phyloP scores from a whole-genome alignment of 2,113 vertebrate species.

The Parus major region DNA sequence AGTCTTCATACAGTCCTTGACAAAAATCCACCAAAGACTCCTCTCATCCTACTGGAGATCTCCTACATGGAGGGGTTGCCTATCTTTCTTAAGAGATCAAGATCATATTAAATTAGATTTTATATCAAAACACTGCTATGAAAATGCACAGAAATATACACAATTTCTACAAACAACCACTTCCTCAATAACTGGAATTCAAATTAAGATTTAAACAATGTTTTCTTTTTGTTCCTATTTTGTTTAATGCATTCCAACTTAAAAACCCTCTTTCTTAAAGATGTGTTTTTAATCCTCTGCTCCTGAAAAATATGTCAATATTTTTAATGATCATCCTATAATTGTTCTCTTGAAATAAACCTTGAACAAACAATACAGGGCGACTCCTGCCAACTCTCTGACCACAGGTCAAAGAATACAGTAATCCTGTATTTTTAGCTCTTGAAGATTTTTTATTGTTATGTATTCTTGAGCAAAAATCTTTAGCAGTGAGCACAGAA shows the following conservation, averaged over 20 bases:
- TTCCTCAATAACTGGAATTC: not conserved
- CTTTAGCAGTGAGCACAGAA: not conserved
- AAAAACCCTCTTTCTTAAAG: not conserved
- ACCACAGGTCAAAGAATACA: constrained; percentile 41
- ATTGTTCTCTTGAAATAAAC: constrained; percentile 62
- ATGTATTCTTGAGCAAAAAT: not conserved
- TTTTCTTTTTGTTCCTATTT: not conserved
- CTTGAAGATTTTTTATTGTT: constrained; percentile 31
- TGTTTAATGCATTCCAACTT: not conserved
- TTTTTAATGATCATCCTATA: constrained; percentile 63
- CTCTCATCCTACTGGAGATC: not conserved
- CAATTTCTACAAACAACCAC: not conserved
- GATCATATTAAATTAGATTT: not conserved
- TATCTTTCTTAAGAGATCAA: not conserved
- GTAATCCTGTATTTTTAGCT: constrained; percentile 62
- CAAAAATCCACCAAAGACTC: not conserved
- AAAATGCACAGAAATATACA: not conserved
- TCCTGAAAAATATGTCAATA: constrained; percentile 37
- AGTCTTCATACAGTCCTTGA: not conserved
- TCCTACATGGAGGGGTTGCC: not conserved
- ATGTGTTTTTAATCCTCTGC: constrained; percentile 2
- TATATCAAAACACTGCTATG: not conserved
- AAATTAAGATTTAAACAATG: not conserved
- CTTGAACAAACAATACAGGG: constrained; percentile 56
- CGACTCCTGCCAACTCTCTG: constrained; percentile 33